These are phyloP conservation scores for Tyria jacobaeae DNA, from an alignment of 2,888 invertebrate species.

Conservation along the genomic window DNA sequence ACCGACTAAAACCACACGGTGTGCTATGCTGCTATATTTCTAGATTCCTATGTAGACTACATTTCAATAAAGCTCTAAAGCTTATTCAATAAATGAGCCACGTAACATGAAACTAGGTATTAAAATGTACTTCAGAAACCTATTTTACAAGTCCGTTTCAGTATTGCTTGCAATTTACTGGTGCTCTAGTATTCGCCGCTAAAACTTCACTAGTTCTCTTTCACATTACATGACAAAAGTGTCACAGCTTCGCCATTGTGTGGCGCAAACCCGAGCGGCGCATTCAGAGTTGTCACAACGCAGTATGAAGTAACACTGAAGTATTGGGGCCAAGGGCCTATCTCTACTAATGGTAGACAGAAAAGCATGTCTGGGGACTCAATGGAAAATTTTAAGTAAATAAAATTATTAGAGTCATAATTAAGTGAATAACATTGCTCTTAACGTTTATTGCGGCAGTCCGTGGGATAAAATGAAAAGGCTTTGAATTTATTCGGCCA, in stretches of 20 bases:
- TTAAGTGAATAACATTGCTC: neutral
- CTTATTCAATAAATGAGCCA: neutral
- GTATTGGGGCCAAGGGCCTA: conserved; percentile 55
- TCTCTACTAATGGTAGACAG: conserved; percentile 30
- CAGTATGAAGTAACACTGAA: conserved; percentile 38
- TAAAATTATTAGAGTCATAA: conserved; percentile 12
- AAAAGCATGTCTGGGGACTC: conserved; percentile 26
- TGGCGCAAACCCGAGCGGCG: conserved; percentile 35
- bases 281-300: conserved; percentile 43
- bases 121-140: neutral
- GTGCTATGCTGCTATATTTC: too few relatives aligned
- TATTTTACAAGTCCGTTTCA: neutral
- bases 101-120: neutral
- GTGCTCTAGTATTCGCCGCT: conserved; percentile 19
- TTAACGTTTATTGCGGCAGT: neutral
- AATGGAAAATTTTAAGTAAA: conserved; percentile 6
- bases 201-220: conserved; percentile 24
- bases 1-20: too few relatives aligned
- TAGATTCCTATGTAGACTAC: too few relatives aligned
- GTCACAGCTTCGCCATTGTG: conserved; percentile 31
- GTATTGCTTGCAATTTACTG: conserved; percentile 21
- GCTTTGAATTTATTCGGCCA: too few relatives aligned
- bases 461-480: too few relatives aligned
- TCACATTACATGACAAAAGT: conserved; percentile 31
- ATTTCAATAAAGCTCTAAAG: neutral